Conservation (phyloP, 2,113 vertebrate genomes). For the Gymnocephalus cernua region DNA sequence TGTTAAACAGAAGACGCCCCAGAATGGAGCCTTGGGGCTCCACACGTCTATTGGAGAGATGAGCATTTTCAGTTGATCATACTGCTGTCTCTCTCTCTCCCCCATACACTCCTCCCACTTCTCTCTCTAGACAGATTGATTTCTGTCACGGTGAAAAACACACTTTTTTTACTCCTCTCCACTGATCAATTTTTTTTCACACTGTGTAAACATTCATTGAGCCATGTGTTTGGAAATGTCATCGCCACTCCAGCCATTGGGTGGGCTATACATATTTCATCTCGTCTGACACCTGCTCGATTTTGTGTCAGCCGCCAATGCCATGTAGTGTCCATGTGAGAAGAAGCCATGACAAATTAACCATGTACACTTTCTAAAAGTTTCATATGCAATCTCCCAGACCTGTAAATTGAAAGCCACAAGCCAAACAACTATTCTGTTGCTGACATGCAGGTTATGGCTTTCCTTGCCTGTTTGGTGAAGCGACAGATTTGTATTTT, state of each 20-base stretch:
- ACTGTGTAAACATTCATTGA: conserved; percentile 84
- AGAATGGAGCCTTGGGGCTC: no score
- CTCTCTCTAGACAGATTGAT: conserved; percentile 76
- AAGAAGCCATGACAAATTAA: conserved; percentile 80
- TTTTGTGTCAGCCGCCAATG: conserved; percentile 72
- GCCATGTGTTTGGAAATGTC: conserved; percentile 83
- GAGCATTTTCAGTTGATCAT: conserved; percentile 34
- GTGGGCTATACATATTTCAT: conserved; percentile 85
- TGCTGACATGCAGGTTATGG: conserved; percentile 31
- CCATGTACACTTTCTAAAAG: conserved; percentile 71
- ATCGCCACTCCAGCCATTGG: conserved; percentile 71
- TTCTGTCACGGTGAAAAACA: conserved; percentile 69
- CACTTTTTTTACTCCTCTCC: conserved; percentile 32
- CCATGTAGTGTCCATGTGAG: conserved; percentile 50
- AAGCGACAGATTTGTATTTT: neutral
- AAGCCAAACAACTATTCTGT: conserved; percentile 22
- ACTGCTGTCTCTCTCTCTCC: conserved; percentile 38
- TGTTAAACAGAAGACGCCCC: no score
- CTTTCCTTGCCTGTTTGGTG: conserved; percentile 3
- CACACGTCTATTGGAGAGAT: neutral
- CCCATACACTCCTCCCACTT: conserved; percentile 27
- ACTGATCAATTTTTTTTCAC: conserved; percentile 81
- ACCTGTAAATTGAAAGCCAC: conserved; percentile 51
- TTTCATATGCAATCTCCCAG: conserved; percentile 79
- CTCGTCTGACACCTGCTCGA: conserved; percentile 80